These are phyloP conservation scores for Sebastes taczanowskii DNA, from an alignment of 2,797 vertebrate genomes.

Conservation along the genomic window DNA sequence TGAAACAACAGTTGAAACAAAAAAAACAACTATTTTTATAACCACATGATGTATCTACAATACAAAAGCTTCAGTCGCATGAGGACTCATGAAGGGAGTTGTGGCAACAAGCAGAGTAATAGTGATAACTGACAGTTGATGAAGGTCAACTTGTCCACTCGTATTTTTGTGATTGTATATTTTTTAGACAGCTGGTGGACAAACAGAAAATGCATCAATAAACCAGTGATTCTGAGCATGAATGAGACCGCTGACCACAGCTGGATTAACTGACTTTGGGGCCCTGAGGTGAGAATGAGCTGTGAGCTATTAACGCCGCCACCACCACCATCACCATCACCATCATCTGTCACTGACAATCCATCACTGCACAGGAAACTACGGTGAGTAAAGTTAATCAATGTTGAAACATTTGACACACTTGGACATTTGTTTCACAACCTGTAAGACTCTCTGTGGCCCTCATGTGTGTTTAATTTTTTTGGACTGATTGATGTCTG, in stretches of 20 bases:
- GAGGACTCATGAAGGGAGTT: too few relatives aligned
- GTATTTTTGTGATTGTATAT: background rate
- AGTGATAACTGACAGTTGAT: background rate
- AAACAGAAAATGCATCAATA: background rate
- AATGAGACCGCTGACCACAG: background rate
- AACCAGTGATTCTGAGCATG: background rate
- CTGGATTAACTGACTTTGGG: background rate
- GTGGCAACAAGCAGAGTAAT: background rate
- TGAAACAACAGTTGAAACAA: background rate
- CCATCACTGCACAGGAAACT: background rate
- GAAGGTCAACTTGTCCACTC: background rate
- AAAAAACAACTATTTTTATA: too few relatives aligned
- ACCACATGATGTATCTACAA: background rate
- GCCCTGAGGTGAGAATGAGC: background rate
- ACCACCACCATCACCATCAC: too few relatives aligned
- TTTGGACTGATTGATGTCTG: background rate
- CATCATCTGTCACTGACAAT: background rate
- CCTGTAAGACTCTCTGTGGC: too few relatives aligned
- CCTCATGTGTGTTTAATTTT: background rate
- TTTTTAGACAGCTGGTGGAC: background rate
- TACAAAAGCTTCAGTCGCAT: background rate
- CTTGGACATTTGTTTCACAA: background rate
- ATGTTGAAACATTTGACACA: background rate
- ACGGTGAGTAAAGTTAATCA: background rate
- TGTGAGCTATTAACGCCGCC: background rate